A percentile compares a stretch with the other conserved stretches of the same genome.
Evolutionary conservation across 2,797 vertebrate species (phyloP).

Genomic region (Galaxias olidus): DNA sequence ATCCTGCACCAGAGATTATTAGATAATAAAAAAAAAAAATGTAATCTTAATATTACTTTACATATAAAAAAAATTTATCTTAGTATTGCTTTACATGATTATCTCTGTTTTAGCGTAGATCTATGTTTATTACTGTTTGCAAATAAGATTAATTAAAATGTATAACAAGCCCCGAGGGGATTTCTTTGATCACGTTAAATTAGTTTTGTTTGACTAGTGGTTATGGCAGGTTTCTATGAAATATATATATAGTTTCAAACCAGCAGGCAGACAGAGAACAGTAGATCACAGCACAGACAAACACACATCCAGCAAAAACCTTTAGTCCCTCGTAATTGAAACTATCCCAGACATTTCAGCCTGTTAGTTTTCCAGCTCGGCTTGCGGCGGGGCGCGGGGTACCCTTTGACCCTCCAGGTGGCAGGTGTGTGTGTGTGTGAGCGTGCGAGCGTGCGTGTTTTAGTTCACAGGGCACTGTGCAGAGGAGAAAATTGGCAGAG

Average conservation of each 20-base stretch:
- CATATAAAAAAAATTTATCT: no score
- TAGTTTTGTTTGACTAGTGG: background rate
- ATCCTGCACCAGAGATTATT: conserved; percentile 32
- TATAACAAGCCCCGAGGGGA: no score
- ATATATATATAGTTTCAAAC: no score
- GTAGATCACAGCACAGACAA: no score
- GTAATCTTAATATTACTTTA: conserved; percentile 21
- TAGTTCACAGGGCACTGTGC: background rate
- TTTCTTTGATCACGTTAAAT: no score
- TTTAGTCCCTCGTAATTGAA: conserved; percentile 30
- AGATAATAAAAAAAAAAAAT: conserved; percentile 36
- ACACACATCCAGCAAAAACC: conserved; percentile 47
- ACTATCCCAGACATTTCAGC: conserved; percentile 46
- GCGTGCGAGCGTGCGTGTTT: background rate
- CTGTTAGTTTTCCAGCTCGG: conserved; percentile 51
- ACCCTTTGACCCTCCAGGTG: conserved; percentile 55
- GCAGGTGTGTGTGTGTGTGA: background rate
- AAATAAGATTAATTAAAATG: no score
- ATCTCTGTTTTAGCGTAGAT: no score
- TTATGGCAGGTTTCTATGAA: background rate
- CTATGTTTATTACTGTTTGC: no score
- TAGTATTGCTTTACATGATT: no score
- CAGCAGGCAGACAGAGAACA: background rate
- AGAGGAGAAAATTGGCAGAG: conserved; percentile 54
- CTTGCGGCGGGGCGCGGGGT: conserved; percentile 57